Base-by-base conservation (phyloP, 2,797 vertebrate species). In the Alauda arvensis region DNA sequence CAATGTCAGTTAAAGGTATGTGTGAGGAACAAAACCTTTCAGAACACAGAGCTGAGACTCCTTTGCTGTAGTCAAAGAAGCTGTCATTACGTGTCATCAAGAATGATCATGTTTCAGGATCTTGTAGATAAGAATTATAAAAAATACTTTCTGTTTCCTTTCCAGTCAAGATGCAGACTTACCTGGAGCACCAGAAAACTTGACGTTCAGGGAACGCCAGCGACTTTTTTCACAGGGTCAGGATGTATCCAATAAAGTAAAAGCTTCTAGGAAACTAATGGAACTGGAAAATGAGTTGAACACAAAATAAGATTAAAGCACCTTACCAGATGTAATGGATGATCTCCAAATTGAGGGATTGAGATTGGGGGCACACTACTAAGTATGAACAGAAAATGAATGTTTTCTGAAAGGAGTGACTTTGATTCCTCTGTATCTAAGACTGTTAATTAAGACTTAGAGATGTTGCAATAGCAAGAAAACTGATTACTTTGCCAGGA, bases 211-310 rank as follows among this genome's bases (percentile, higher is more conserved):
- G 95, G 99, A 99, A 93, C 99, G 99, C 88, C 99, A 99, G 63
- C 98, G 99, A 87, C 99, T 99, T 87, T 99, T 99, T 96, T 99
- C 99, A 75, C 99, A 99, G 96, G 99, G 99, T 92, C 99, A 99
- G 87, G 99, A 99, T 93, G 98, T 99, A 88, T 99, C 99, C 87
- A 98, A 98, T 95, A 99, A 99, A 97, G 98, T 99, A 71, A 99
- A 99, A 90, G 99, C 99, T 59, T 99, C 99, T 23, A 98, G 99
- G 68, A 99, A 99, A 95, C 96, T 99, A 76, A 99, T 98, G 96
- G 99, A 99, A 96, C 98, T 99, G 97, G 99, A 99, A 97, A 99
- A 98, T 75, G 99, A 99, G 93, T 97, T 99, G 92, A 99, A 99
- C 97, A 99, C 99, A 55, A 99, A 99, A 94, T 98, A 97, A 86